Evolutionary conservation across 2,888 invertebrate species (phyloP), one percentile per base, ranked within the genome.

Genomic region (Neoscelio sp.): DNA sequence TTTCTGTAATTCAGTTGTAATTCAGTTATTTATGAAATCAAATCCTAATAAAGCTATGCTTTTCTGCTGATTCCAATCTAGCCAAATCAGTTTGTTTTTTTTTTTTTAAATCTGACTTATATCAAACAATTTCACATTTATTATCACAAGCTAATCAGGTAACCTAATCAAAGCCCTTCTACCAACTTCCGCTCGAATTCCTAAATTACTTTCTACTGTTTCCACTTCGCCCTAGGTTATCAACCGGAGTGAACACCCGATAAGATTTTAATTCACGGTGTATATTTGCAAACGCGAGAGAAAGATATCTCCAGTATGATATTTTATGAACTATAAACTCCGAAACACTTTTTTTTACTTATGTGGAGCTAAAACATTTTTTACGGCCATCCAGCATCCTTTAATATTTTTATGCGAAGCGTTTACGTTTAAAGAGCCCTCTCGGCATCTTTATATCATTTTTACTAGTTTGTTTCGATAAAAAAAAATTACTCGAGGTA

Each of bases 311-410:
- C 20, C 23, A 7, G 12, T 38, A 46, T 35, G 10, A 62, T 68
- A 68, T 30, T 68, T 76, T 68, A 76, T 52, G 68, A 76, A 76
- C 68, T 54, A 68, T 76, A 76, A 76, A 76, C 6, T 23, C 12
- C 20, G 58, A 67, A 75, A 67, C 50, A 60, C 50, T 75, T 75
- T n/a, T n/a, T n/a, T 68, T 68, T 54, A 54, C 60, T 67, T 67
- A 50, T 26, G 38, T 38, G 44, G 17, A 23, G 50, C 58, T 74
- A 60, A 65, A 74, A 58, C 56, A 48, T 65, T 74, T 62, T 75
- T 75, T 75, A 67, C 48, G 44, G 15, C 38, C 52, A 46, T 17
- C 65, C 58, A 17, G 46, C 30, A 26, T 65, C 26, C 18, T 35
- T 74, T 56, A 52, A 71, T 52, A 52, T 64, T 73, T 74, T 74